phyloP scores from a whole-genome alignment of 2,797 vertebrate genomes.

The Tokudaia tokunoshimensis region DNA sequence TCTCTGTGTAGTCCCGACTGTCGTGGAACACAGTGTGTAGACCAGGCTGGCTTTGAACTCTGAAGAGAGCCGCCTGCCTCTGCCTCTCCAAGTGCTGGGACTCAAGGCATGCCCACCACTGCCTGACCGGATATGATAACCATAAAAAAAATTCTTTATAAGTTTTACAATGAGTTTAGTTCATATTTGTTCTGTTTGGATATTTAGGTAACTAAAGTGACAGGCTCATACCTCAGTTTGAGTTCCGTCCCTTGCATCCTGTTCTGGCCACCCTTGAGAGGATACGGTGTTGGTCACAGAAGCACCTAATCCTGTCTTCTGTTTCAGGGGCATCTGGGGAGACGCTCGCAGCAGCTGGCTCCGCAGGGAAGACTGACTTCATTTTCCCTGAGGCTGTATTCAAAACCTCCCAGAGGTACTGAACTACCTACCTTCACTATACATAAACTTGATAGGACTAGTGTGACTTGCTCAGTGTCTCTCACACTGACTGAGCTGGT shows the following conservation, averaged over 20 bases:
- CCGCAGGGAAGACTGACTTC: conserved; percentile 57
- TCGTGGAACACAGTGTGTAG: neutral
- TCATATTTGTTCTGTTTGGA: conserved; percentile 10
- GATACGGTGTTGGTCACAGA: neutral
- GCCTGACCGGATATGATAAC: neutral
- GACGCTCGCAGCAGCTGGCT: conserved; percentile 71
- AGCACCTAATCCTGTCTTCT: neutral
- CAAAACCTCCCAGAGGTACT: conserved; percentile 89
- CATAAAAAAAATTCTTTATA: conserved; percentile 1
- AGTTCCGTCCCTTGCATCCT: neutral
- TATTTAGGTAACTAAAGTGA: neutral
- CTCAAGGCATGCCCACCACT: neutral
- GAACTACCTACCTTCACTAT: neutral
- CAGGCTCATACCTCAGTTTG: neutral
- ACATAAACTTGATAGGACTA: neutral
- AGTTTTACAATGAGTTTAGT: conserved; percentile 1
- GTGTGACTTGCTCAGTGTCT: neutral
- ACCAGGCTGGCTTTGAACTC: neutral
- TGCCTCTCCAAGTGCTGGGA: neutral
- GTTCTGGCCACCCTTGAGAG: neutral
- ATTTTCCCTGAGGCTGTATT: conserved; percentile 83
- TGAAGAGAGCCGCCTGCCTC: neutral
- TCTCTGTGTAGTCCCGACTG: neutral
- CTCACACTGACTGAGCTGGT: neutral
- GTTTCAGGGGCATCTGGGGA: conserved; percentile 80